A percentile compares a stretch with the other conserved stretches of the same genome.
Evolutionary conservation across 2,797 vertebrate genomes (phyloP).

Genomic region (Syngnathus rostellatus): DNA sequence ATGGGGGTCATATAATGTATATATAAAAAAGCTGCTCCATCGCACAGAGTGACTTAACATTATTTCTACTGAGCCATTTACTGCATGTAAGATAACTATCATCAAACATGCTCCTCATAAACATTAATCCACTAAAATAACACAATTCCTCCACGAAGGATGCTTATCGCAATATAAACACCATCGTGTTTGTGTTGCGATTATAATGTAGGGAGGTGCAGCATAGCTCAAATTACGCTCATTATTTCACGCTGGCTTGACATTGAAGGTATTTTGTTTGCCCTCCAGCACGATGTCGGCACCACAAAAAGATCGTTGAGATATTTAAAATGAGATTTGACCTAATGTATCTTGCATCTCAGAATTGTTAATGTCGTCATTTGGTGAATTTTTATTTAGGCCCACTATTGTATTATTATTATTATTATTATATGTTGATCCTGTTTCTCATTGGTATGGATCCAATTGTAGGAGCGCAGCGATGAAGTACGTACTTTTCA

Average conservation of each 20-base stretch:
- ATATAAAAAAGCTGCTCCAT: neutral
- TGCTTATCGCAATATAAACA: constrained; percentile 47
- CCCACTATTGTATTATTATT: neutral
- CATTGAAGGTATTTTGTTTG: constrained; percentile 26
- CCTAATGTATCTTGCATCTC: neutral
- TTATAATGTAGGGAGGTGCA: constrained; percentile 31
- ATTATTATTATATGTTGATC: neutral
- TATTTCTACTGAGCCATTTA: constrained; percentile 38
- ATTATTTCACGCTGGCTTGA: constrained; percentile 34
- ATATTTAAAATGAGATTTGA: neutral
- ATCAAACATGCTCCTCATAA: constrained; percentile 42
- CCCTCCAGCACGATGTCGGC: neutral
- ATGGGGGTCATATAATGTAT: neutral
- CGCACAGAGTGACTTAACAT: neutral
- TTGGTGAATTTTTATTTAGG: neutral
- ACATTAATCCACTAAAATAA: constrained; percentile 32
- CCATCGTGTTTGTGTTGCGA: constrained; percentile 17
- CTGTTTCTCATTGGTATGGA: neutral
- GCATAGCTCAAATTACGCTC: constrained; percentile 6
- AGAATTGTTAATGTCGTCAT: neutral
- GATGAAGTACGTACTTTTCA: constrained; percentile 6
- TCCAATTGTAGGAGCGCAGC: neutral
- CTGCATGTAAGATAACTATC: constrained; percentile 41
- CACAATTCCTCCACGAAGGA: constrained; percentile 18
- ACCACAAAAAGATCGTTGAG: neutral